Conservation (phyloP, 2,113 vertebrate species). For the Emydura subglobosa region DNA sequence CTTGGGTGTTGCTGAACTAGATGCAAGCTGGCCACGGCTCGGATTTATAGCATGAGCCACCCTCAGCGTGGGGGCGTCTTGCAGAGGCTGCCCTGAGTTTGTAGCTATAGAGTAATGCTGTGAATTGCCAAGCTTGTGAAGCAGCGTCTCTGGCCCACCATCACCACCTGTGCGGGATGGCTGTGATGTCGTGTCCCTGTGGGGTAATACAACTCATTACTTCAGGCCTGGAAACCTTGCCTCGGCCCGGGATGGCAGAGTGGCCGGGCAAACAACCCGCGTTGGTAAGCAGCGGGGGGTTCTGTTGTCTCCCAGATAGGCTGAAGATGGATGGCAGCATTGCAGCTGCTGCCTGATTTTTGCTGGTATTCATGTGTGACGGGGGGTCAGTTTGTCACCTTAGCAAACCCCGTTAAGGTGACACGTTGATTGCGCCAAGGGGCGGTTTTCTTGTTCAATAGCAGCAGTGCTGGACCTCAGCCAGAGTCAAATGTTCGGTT, state of each 20-base stretch:
- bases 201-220: neutral
- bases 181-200: neutral
- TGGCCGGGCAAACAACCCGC: too few relatives aligned
- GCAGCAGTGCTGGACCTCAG: neutral
- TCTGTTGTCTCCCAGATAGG: neutral
- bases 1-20: neutral
- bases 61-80: neutral
- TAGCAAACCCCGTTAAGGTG: neutral
- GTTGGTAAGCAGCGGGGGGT: neutral
- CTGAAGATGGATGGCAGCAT: neutral
- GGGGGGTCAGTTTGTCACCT: neutral
- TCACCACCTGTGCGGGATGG: neutral
- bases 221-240: neutral
- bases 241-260: too few relatives aligned
- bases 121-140: neutral
- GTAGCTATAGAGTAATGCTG: too few relatives aligned
- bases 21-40: neutral
- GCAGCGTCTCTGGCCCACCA: neutral
- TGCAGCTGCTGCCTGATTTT: neutral
- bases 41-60: neutral
- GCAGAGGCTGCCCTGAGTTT: neutral
- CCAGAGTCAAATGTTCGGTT: too few relatives aligned
- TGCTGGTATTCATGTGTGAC: neutral
- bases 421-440: neutral
- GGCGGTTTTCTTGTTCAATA: neutral